A percentile compares a stretch with the other conserved stretches of the same genome.
Conservation (phyloP, 2,888 invertebrate genomes). For the Norana najaformis region DNA sequence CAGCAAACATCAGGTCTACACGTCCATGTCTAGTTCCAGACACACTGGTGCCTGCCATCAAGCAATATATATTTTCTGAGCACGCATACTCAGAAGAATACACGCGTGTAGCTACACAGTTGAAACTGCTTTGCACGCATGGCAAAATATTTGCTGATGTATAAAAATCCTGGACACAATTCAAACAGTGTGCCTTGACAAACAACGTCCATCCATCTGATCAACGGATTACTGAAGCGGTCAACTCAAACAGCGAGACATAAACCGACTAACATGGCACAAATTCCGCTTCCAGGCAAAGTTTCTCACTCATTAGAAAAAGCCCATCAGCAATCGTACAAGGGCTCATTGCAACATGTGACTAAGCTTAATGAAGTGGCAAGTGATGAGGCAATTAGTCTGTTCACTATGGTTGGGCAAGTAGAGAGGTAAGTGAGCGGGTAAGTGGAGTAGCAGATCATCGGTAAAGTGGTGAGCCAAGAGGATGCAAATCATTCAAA, state of each 20-base stretch:
- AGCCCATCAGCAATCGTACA: too few species aligned
- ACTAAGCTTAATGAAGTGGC: too few species aligned
- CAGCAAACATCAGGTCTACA: not conserved
- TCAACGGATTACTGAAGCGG: not conserved
- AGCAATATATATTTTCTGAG: not conserved
- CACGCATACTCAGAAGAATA: not conserved
- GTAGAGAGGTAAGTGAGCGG: not conserved
- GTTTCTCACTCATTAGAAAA: not conserved
- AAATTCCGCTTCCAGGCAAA: not conserved
- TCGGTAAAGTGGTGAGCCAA: too few species aligned
- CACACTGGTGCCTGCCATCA: not conserved
- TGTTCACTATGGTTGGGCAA: not conserved
- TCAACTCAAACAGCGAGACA: not conserved
- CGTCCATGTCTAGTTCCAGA: not conserved
- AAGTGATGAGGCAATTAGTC: too few species aligned
- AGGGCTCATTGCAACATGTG: too few species aligned
- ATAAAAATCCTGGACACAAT: not conserved
- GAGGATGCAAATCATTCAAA: not conserved
- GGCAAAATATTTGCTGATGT: not conserved
- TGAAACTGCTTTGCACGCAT: not conserved
- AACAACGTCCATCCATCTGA: not conserved
- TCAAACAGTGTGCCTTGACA: not conserved
- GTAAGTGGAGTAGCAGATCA: not conserved
- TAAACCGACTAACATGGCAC: not conserved
- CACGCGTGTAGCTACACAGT: not conserved